Evolutionary conservation across 1,140 invertebrate species (phyloP), one percentile per base, ranked within the genome.

Genomic region (Drosophila malerkotliana): DNA sequence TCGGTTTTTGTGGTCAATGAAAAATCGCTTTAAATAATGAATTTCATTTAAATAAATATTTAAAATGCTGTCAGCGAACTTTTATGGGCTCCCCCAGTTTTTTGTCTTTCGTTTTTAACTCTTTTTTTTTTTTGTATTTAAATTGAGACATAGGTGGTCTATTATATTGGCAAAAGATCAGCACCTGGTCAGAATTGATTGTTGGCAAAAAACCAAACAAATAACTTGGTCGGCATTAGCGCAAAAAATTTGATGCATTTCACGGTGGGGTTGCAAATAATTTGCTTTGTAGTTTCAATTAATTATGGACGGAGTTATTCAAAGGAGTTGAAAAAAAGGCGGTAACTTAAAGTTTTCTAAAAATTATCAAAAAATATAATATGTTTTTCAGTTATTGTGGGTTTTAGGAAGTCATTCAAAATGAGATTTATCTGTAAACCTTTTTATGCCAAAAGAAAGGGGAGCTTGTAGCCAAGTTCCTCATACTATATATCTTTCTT

Each of bases 21-120:
- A 68, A 87, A 87, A 87, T 75, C 78, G 81, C 82, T 85, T 85
- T 87, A 85, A 85, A 85, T 87, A 85, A 85, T 85, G 78, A 47
- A 85, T 87, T 69, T 60, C 48, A 87, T 81, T 85, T 87, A 87
- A 85, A 85, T 85, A 87, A 85, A 85, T 87, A 85, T 85, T 85
- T 78, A 87, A 85, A 85, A 85, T 55, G 82, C 82, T 81, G 82
- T 87, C 82, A 85, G 66, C 81, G 67, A 54, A 78, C 78, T 66
- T 75, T 74, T 74, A 75, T 75, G 72, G 72, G 53, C 72, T 73
- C 71, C 47, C 4, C 12, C 34, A 37, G 2, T 37, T 37, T 37
- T 37, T 37, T 37, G 34, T 37, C 32, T 32, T 32, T 32, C 32
- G 12, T 37, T 12, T 37, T 37, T 12, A 12, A 12, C 10, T 12